Evolutionary conservation across 2,888 invertebrate genomes (phyloP), one percentile per base, ranked within the genome.

Genomic region (Chrysolina americana): DNA sequence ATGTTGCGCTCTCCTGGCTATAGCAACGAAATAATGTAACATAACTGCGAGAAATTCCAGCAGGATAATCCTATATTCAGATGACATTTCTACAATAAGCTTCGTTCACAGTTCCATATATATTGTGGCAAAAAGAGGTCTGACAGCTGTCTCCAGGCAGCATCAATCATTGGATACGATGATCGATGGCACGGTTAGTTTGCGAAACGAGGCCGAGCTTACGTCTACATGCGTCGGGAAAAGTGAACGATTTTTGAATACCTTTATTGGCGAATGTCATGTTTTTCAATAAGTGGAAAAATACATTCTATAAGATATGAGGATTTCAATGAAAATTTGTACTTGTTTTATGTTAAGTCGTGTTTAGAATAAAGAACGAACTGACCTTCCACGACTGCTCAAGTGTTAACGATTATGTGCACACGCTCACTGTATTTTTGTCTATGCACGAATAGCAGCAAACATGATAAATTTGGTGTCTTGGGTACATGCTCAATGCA

Each of bases 281-380:
- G 59, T 50, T 1, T 65, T 73, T 69, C 73, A 69, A 69, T 69
- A 73, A 69, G 65, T 73, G 47, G 69, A 73, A 65, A 56, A 59
- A 73, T 73, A 47, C 41, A 56, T 1, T 5, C 17, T 0, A 53
- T 21, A 11, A 13, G 13, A 21, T 21, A 53, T 11, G 5, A 1
- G 11, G 3, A 9, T 21, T 13, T 21, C 10, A 0, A 36, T 8
- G 36, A 8, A 36, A 36, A 36, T 8, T 36, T 36, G n/a, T 36
- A 36, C 8, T 36, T 36, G 36, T 36, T 36, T 36, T 36, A 36
- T 8, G 36, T 36, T 8, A n/a, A n/a, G n/a, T n/a, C n/a, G n/a
- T n/a, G n/a, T n/a, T n/a, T n/a, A n/a, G n/a, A n/a, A n/a, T n/a
- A n/a, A n/a, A n/a, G n/a, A n/a, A n/a, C n/a, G n/a, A n/a, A n/a